phyloP scores from a whole-genome alignment of 1,140 invertebrate species.

The Trachymyrmex cornetzi region DNA sequence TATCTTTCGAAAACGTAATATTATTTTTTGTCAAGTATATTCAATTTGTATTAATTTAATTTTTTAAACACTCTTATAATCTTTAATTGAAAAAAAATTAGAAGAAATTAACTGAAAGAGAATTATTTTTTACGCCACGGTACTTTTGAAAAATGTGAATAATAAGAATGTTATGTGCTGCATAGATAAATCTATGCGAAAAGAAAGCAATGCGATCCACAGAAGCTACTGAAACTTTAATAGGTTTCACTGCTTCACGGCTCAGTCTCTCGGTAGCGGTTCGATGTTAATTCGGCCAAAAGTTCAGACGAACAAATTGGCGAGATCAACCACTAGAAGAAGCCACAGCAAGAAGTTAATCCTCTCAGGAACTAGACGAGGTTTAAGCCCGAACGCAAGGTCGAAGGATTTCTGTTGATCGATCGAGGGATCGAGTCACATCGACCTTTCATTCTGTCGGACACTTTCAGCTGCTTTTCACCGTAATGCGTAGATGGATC shows the following conservation, averaged over 20 bases:
- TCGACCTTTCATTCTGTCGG: conserved; percentile 47
- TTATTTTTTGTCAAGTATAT: not conserved
- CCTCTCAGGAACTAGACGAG: conserved; percentile 61
- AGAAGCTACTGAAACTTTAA: conserved; percentile 51
- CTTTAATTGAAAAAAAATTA: conserved; percentile 20
- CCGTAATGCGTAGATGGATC: conserved; percentile 25
- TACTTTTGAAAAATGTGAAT: not conserved
- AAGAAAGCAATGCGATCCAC: conserved; percentile 55
- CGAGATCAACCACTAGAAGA: conserved; percentile 73
- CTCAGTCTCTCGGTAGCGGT: conserved; percentile 38
- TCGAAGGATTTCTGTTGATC: conserved; percentile 74
- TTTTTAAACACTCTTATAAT: not conserved
- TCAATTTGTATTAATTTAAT: conserved; percentile 8
- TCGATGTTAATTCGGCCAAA: conserved; percentile 70
- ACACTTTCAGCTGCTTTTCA: conserved; percentile 11
- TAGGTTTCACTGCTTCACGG: conserved; percentile 37
- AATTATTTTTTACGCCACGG: conserved; percentile 1
- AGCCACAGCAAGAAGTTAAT: conserved; percentile 73
- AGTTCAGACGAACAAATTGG: conserved; percentile 75
- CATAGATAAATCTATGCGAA: conserved; percentile 46
- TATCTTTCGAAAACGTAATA: not conserved
- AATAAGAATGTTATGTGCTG: conserved; percentile 5
- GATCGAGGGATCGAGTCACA: conserved; percentile 69
- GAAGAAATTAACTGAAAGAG: not conserved
- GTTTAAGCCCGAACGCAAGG: conserved; percentile 60